Conservation (phyloP, 1,140 invertebrate genomes). For the Rhagoletis pomonella region DNA sequence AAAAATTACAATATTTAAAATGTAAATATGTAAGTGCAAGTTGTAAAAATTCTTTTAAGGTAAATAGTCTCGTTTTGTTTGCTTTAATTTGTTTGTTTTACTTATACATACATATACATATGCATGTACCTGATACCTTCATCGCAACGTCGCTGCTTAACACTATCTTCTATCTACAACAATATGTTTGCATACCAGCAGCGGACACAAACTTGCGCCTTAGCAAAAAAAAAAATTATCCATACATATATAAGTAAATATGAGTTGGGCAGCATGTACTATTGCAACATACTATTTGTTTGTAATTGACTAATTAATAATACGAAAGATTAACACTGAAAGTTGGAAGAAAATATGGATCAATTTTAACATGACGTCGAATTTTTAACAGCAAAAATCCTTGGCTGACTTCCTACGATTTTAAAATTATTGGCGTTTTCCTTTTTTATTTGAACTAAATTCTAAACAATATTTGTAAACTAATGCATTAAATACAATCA, state of each 20-base stretch:
- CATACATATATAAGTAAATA: too few relatives aligned
- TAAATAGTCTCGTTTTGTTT: slow-evolving; percentile 42
- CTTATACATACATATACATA: neutral
- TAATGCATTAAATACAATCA: slow-evolving; percentile 28
- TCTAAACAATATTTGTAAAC: too few relatives aligned
- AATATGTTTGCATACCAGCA: neutral
- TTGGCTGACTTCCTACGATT: neutral
- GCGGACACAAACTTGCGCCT: too few relatives aligned
- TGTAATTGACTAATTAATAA: slow-evolving; percentile 50
- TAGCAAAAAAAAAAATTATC: neutral
- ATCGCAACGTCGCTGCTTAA: neutral
- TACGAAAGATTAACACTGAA: slow-evolving; percentile 26
- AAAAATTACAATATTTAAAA: slow-evolving; percentile 1
- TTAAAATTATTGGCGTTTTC: neutral
- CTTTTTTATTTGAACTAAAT: neutral
- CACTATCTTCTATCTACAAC: neutral
- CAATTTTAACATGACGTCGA: neutral
- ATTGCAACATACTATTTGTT: neutral
- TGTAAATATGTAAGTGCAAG: slow-evolving; percentile 30
- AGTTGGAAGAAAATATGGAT: neutral
- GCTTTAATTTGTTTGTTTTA: slow-evolving; percentile 3
- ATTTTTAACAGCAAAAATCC: neutral
- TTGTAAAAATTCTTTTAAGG: slow-evolving; percentile 36
- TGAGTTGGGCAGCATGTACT: too few relatives aligned
- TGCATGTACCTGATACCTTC: neutral